Conservation (phyloP, 2,888 invertebrate genomes). For the Thyatira batis region DNA sequence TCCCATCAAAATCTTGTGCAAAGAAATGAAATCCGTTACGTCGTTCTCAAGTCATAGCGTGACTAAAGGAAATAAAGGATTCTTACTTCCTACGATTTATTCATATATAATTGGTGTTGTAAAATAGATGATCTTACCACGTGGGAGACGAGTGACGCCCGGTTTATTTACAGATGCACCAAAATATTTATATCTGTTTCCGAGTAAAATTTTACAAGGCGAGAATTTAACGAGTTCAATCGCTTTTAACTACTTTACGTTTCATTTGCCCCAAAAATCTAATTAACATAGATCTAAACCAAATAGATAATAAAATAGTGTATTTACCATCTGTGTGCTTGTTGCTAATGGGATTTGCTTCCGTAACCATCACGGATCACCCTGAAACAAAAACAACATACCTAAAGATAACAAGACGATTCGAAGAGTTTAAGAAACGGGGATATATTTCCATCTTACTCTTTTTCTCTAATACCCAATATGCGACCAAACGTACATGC, state of each 20-base stretch:
- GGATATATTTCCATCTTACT: not conserved
- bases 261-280: not conserved
- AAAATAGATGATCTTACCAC: not conserved
- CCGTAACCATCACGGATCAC: conserved; percentile 70
- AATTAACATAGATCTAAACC: not conserved
- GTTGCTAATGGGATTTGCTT: conserved; percentile 70
- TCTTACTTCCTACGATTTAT: no score
- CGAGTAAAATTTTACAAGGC: not conserved
- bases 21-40: no score
- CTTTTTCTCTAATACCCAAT: conserved; percentile 23
- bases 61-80: no score
- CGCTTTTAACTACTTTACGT: not conserved
- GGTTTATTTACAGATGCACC: not conserved
- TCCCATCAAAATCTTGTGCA: no score
- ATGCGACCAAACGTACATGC: conserved; percentile 24
- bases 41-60: no score
- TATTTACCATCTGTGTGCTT: conserved; percentile 69
- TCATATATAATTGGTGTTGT: not conserved
- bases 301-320: conserved; percentile 3
- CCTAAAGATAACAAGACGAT: not conserved
- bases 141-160: not conserved
- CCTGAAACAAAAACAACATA: conserved; percentile 51
- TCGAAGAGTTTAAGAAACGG: not conserved
- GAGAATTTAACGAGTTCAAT: not conserved
- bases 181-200: not conserved